phyloP scores from a whole-genome alignment of 1,140 invertebrate genomes.

The Brachionus paranguensis region DNA sequence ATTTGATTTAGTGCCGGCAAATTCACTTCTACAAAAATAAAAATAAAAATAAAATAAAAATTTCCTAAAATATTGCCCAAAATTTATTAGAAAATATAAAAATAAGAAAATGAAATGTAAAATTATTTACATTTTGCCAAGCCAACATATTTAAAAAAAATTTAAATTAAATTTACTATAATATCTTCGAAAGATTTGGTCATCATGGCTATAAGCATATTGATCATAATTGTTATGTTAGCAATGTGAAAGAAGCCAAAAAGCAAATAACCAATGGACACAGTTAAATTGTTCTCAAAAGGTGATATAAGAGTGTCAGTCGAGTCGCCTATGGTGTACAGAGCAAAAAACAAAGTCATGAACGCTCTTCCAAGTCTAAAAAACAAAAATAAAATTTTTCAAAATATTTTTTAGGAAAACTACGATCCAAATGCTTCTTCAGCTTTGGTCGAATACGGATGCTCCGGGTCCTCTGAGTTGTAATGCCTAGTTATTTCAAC shows the following conservation, averaged over 20 bases:
- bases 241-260: slow-evolving; percentile 54
- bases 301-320: slow-evolving; percentile 62
- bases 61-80: no score
- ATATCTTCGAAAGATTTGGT: slow-evolving; percentile 57
- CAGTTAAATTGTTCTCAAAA: slow-evolving; percentile 43
- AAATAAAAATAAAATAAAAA: no score
- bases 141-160: no score
- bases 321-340: slow-evolving; percentile 66
- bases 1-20: no score
- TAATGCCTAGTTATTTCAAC: slow-evolving; percentile 45
- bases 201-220: slow-evolving; percentile 62
- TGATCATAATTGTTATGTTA: slow-evolving; percentile 58
- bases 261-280: slow-evolving; percentile 50
- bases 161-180: not conserved
- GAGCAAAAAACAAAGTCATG: slow-evolving; percentile 69
- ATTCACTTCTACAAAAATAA: no score
- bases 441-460: not conserved
- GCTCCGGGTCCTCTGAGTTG: not conserved
- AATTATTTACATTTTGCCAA: no score
- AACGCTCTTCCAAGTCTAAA: slow-evolving; percentile 59
- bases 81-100: no score
- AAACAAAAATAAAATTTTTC: not conserved
- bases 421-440: slow-evolving; percentile 16
- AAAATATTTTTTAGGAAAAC: not conserved
- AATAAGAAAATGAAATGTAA: no score